Evolutionary conservation across 2,797 vertebrate genomes (phyloP), one percentile per base, ranked within the genome.

Genomic region (Poeciliopsis paucimaculata): DNA sequence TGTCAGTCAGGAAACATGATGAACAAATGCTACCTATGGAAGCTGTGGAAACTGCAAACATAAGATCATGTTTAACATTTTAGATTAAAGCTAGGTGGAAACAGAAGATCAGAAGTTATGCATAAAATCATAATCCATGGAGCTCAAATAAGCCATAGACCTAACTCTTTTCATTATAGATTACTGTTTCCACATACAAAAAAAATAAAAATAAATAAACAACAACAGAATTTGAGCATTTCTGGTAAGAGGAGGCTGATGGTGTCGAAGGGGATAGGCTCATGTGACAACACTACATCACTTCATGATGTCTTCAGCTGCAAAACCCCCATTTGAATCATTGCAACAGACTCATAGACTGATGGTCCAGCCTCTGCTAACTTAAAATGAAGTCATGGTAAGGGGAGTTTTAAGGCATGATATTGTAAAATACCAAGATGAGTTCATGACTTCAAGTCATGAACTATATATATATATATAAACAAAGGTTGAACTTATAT

Each of bases 301-400:
- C 55, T 45, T 72, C 75, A 62, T 82, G n/a, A 72, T 45, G 39
- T 79, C 57, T 78, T 49, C 20, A 46, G n/a, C 9, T 76, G 41
- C 2, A 76, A 86, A 87, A 76, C 80, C 79, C 55, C 39, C 53
- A 5, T 36, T 80, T 83, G 85, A 57, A 77, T 82, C 77, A 78
- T 60, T 51, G 26, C 41, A 75, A 82, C 31, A 62, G 43, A 80
- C 23, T 84, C 82, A 78, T 81, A 68, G 7, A 20, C 62, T 77
- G 60, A 80, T 41, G 45, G 46, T 68, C 55, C 75, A 80, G 68
- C 47, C 23, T 12, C 36, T 78, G 71, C 16, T 70, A 43, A 85
- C 53, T 66, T 77, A 80, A 80, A 60, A 66, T 78, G 83, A 81
- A 81, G 76, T 78, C 10, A 45, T 7, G 41, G 51, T 36, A 66